Base-by-base conservation (phyloP, 1,140 invertebrate genomes). In the Temnothorax nylanderi region DNA sequence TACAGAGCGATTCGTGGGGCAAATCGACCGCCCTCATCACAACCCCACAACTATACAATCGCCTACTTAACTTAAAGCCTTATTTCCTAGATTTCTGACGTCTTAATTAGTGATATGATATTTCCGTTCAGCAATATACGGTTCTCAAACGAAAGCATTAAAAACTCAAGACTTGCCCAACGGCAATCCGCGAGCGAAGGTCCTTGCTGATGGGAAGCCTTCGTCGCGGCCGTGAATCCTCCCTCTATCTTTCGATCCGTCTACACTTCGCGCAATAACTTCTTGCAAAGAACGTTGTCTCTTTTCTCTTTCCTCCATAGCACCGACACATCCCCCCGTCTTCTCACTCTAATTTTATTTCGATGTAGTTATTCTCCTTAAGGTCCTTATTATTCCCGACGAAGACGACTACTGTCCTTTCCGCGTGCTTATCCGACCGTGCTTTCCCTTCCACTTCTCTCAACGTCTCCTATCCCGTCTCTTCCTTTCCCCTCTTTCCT, bases 101-200 rank as follows among this genome's bases (percentile, higher is more conserved):
- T 87, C 89, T 93, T 90, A 91, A 93, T 60, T 87, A 85, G 91
- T 94, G 95, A 95, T 95, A 95, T 95, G 95, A 93, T 93, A 93
- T 91, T 94, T 95, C 94, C 92, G 93, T 95, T 94, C 94, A 95
- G 94, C 95, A 94, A 93, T 85, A 16, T 41, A 91, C 26, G 85
- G 86, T 90, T 60, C 51, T 77, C 76, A 94, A 26, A 92, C 67
- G 11, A 91, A 93, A 93, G 69, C 8, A 8, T 87, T 92, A 93
- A 93, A 85, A 91, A 91, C 85, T 8, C 76, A 94, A 91, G 51
- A 91, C 86, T 89, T 67, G 69, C 90, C 44, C 87, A 67, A 49
- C 82, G 90, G 80, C 85, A 86, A 86, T 54, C 78, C 77, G 87
- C 86, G 81, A 84, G 10, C 88, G 54, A 86, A 85, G 86, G 85